These are phyloP conservation scores for Drosophila longiperda DNA, from an alignment of 2,888 invertebrate species.

Conservation along the genomic window DNA sequence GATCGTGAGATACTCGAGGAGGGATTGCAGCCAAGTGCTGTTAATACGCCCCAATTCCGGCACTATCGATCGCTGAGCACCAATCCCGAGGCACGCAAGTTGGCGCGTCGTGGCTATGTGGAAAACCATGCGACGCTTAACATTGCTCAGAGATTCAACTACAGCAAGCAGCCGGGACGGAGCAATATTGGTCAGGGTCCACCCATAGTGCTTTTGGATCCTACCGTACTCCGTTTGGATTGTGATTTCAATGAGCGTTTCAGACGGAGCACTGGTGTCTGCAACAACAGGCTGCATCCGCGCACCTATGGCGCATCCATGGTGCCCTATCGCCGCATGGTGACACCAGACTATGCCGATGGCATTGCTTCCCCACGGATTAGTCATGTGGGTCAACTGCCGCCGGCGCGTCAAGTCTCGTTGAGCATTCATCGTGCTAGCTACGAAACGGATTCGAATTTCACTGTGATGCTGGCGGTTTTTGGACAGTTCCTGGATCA, in stretches of 20 bases:
- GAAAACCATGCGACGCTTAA: constrained; percentile 89
- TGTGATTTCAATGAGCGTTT: constrained; percentile 86
- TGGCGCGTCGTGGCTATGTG: constrained; percentile 89
- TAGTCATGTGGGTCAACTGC: constrained; percentile 86
- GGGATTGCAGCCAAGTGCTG: constrained; percentile 84
- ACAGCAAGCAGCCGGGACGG: constrained; percentile 80
- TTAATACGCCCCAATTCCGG: constrained; percentile 88
- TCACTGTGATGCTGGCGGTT: constrained; percentile 93
- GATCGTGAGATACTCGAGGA: constrained; percentile 87
- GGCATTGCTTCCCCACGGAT: constrained; percentile 89
- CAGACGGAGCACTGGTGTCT: constrained; percentile 90
- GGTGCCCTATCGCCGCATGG: constrained; percentile 89
- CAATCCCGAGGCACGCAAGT: constrained; percentile 86
- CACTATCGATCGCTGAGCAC: constrained; percentile 91
- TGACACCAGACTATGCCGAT: constrained; percentile 91
- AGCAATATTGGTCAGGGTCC: constrained; percentile 84
- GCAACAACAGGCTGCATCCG: constrained; percentile 90
- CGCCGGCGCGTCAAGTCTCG: constrained; percentile 91
- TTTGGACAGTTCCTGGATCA: constrained; percentile 96
- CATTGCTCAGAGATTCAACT: constrained; percentile 86
- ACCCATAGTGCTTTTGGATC: constrained; percentile 74
- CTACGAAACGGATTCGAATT: constrained; percentile 90
- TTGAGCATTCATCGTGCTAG: constrained; percentile 90
- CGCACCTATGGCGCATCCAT: constrained; percentile 90
- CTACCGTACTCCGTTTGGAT: constrained; percentile 68